phyloP scores from a whole-genome alignment of 2,797 vertebrate genomes.

The Coreius guichenoti region DNA sequence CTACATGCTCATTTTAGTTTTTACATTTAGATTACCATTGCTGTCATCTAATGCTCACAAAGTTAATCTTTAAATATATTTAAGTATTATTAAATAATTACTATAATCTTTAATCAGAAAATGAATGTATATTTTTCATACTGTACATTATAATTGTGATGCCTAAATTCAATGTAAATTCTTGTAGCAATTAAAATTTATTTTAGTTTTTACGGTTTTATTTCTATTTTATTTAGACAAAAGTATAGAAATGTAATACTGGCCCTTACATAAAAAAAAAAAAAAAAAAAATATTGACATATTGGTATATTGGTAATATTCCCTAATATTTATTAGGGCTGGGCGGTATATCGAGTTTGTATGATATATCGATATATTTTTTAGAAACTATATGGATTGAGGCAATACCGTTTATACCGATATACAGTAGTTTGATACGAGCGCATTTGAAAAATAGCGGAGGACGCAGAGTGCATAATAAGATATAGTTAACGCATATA shows the following conservation, averaged over 20 bases:
- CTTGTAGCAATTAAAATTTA: not conserved
- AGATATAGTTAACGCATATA: too few species aligned
- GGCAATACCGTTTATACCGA: too few species aligned
- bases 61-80: not conserved
- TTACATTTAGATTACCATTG: not conserved
- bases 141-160: not conserved
- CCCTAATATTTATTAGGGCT: not conserved
- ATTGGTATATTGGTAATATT: not conserved
- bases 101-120: not conserved
- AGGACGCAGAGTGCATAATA: too few species aligned
- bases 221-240: not conserved
- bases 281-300: not conserved
- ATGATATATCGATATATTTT: too few species aligned
- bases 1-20: not conserved
- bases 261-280: too few species aligned
- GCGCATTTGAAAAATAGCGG: too few species aligned
- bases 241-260: not conserved
- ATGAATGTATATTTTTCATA: not conserved
- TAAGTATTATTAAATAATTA: not conserved
- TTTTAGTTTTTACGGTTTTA: not conserved
- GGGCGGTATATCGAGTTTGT: too few species aligned
- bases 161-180: not conserved
- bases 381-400: too few species aligned
- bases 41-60: not conserved
- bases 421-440: too few species aligned